These are phyloP conservation scores for Bostrychus sinensis DNA, from an alignment of 2,113 vertebrate genomes.

Conservation along the genomic window DNA sequence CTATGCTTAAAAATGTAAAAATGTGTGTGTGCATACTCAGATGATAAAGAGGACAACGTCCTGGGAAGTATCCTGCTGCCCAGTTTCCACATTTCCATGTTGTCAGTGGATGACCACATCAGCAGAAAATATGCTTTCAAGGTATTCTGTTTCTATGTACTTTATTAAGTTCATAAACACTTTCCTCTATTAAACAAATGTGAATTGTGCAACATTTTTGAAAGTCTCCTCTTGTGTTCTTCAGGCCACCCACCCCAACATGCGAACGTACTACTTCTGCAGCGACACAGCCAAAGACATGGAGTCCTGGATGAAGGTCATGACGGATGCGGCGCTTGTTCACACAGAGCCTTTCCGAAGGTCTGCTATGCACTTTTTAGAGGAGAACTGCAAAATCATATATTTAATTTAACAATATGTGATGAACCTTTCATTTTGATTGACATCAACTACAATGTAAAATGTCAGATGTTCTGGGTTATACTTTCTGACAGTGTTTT, in stretches of 20 bases:
- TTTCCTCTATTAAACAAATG: not conserved
- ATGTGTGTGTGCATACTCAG: slow-evolving; percentile 70
- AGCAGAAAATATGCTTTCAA: slow-evolving; percentile 96
- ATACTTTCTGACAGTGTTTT: slow-evolving; percentile 1
- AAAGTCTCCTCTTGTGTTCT: slow-evolving; percentile 46
- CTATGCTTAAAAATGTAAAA: too few relatives aligned
- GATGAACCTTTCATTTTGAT: too few relatives aligned
- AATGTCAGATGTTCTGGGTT: too few relatives aligned
- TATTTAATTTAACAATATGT: too few relatives aligned
- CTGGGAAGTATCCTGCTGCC: slow-evolving; percentile 95
- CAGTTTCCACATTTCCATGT: slow-evolving; percentile 92
- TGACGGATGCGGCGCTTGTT: slow-evolving; percentile 95
- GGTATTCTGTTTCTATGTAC: slow-evolving; percentile 60
- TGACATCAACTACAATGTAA: not conserved
- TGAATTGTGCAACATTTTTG: too few relatives aligned
- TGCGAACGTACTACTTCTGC: slow-evolving; percentile 99
- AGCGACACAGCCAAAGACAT: slow-evolving; percentile 95
- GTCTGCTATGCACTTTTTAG: slow-evolving; percentile 67
- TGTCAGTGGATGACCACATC: slow-evolving; percentile 95
- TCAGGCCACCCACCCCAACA: slow-evolving; percentile 98
- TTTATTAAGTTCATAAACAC: not conserved
- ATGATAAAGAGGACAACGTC: slow-evolving; percentile 96
- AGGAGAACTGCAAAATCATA: too few relatives aligned
- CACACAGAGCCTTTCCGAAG: slow-evolving; percentile 91
- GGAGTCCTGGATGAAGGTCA: slow-evolving; percentile 97